Evolutionary conservation across 2,888 invertebrate genomes (phyloP).

Genomic region (Latrodectus hesperus): DNA sequence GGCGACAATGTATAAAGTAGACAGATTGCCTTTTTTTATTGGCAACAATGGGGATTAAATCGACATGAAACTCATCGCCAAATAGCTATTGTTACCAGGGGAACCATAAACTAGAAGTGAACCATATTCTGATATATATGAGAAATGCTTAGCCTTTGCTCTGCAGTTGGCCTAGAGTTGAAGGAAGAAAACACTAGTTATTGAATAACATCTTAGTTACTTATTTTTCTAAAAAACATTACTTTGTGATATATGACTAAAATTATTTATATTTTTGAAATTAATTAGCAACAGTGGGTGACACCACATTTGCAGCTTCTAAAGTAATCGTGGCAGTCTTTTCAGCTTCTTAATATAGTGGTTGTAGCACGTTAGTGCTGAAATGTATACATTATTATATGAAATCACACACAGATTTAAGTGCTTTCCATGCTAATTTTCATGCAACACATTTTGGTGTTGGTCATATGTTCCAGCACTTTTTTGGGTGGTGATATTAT

Average conservation of each 20-base stretch:
- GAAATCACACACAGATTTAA: not conserved
- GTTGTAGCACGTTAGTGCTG: not conserved
- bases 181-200: constrained; percentile 19
- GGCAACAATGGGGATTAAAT: no score
- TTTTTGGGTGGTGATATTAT: not conserved
- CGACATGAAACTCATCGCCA: no score
- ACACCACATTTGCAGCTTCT: not conserved
- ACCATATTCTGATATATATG: constrained; percentile 29
- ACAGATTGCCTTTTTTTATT: not conserved
- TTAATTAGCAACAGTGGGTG: not conserved
- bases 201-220: constrained; percentile 26
- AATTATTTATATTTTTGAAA: not conserved
- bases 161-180: constrained; percentile 52
- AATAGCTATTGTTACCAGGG: no score
- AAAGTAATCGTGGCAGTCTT: not conserved
- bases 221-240: constrained; percentile 36
- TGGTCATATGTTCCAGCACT: not conserved
- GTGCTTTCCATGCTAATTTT: no score
- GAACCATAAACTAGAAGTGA: no score
- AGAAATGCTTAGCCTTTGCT: constrained; percentile 46
- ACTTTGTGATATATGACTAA: constrained; percentile 10
- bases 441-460: no score
- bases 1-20: not conserved
- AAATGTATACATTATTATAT: not conserved
- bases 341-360: not conserved